A percentile compares a stretch with the other conserved stretches of the same genome.
Evolutionary conservation across 2,888 invertebrate species (phyloP).

Genomic region (Anoplius nigerrimus): DNA sequence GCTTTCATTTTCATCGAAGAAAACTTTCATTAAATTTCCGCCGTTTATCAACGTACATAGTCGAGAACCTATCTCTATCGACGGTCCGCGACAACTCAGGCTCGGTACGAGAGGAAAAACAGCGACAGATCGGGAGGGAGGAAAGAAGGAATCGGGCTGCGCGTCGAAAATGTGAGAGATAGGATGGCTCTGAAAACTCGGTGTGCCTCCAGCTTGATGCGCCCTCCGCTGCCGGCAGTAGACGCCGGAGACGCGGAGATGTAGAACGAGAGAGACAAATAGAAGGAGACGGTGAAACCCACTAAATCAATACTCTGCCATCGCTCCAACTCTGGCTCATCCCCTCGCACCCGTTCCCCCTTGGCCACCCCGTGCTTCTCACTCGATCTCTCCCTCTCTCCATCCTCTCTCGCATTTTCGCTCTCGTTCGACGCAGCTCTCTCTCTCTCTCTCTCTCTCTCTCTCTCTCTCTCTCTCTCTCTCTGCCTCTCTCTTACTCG

Average conservation of each 20-base stretch:
- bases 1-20: too few relatives aligned
- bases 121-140: too few relatives aligned
- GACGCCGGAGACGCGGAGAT: constrained; percentile 65
- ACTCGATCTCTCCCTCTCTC: constrained; percentile 22
- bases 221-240: constrained; percentile 48
- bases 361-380: constrained; percentile 44
- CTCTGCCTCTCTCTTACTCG: neutral
- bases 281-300: constrained; percentile 74
- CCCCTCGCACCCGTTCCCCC: constrained; percentile 22
- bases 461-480: neutral
- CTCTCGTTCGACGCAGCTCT: constrained; percentile 20
- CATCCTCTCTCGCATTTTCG: neutral
- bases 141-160: constrained; percentile 13
- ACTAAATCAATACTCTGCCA: constrained; percentile 64
- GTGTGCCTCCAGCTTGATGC: constrained; percentile 40
- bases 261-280: constrained; percentile 72
- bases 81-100: too few relatives aligned
- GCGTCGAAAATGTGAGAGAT: constrained; percentile 36
- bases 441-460: constrained; percentile 21
- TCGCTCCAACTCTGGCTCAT: constrained; percentile 21
- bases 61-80: too few relatives aligned
- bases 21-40: too few relatives aligned
- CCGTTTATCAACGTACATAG: too few relatives aligned
- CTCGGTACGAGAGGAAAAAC: too few relatives aligned
- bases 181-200: constrained; percentile 33